Base-by-base conservation (phyloP, 2,888 invertebrate genomes). In the Panopea generosa region DNA sequence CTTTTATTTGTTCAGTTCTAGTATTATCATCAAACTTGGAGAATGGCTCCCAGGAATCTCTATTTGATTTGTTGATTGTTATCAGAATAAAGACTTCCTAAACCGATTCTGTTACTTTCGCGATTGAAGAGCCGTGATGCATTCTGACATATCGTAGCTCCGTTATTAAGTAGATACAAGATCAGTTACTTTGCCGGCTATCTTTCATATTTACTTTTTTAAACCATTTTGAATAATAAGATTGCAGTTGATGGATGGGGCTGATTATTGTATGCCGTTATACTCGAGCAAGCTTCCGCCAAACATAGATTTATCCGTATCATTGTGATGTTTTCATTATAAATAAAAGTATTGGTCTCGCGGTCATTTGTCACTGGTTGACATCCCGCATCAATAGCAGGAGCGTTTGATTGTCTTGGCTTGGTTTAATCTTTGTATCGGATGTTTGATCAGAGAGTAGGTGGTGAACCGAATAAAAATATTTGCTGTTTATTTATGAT, bases 371-470 rank as follows among this genome's bases (percentile, higher is more conserved):
- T 68, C 72, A 68, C 53, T 52, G 50, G 38, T 59, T 72, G 77
- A 63, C 76, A 27, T 57, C 26, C 52, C 27, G 62, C 74, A 74
- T 78, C 74, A 71, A 78, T 71, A 74, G 66, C 67, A 59, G 40
- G 43, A 67, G 61, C 63, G 53, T 59, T 62, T 59, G 66, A 67
- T 71, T 66, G 70, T 66, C 70, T 70, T 24, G 33, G 27, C 47
- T 52, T 59, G 66, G 52, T 78, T 78, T 74, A 78, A 78, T 78
- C 78, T 70, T 52, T 16, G 63, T 70, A 78, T 74, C 67, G 43
- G 59, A 74, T 78, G 70, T 78, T 73, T 56, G 50, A 69, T 65
- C 73, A 70, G 67, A 55, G 69, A 73, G 63, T 52, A 22, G 59
- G 57, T 59, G 67, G 26, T 38, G 49, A 59, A 67, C 52, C 43